Evolutionary conservation across 2,888 invertebrate species (phyloP).

Genomic region (Trissolcus japonicus): DNA sequence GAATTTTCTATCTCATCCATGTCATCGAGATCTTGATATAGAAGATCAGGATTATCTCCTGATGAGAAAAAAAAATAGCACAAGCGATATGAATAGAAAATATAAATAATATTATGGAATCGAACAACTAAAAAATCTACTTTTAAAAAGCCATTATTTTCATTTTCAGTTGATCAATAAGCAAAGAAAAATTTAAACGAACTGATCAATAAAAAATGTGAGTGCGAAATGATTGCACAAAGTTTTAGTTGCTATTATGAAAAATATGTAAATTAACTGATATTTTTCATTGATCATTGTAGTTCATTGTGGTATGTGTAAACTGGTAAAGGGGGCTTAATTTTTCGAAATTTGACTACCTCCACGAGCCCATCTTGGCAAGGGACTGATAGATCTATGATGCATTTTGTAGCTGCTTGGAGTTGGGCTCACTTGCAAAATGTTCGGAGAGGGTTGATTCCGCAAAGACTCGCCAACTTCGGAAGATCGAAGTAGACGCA

Average conservation of each 20-base stretch:
- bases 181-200: no score
- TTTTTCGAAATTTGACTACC: slow-evolving; percentile 73
- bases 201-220: no score
- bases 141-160: no score
- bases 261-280: neutral
- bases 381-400: slow-evolving; percentile 78
- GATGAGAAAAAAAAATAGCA: slow-evolving; percentile 64
- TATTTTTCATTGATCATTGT: neutral
- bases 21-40: slow-evolving; percentile 78
- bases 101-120: slow-evolving; percentile 5
- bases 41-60: slow-evolving; percentile 80
- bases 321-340: slow-evolving; percentile 15
- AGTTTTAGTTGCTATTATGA: no score
- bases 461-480: slow-evolving; percentile 78
- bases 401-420: slow-evolving; percentile 70
- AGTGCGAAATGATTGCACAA: no score
- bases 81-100: slow-evolving; percentile 44
- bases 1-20: slow-evolving; percentile 71
- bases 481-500: slow-evolving; percentile 53
- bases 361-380: slow-evolving; percentile 80
- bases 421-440: slow-evolving; percentile 75
- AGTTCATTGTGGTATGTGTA: neutral
- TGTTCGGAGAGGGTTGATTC: slow-evolving; percentile 77
- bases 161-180: no score
- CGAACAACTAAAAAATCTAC: neutral